phyloP scores from a whole-genome alignment of 2,113 vertebrate species.

The Rhynchopsitta pachyrhyncha region DNA sequence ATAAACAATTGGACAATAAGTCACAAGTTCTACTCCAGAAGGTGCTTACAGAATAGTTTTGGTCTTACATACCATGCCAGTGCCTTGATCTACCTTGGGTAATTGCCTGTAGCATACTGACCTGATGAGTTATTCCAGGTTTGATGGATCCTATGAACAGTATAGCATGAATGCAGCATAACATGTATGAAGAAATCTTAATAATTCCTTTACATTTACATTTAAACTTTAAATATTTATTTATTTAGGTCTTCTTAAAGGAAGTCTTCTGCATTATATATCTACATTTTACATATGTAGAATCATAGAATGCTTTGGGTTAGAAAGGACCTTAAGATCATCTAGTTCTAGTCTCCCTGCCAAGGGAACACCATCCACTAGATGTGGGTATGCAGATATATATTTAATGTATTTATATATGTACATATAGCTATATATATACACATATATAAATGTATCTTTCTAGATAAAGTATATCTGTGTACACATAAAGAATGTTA shows the following conservation, averaged over 20 bases:
- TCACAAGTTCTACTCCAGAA: not conserved
- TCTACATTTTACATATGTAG: too few species aligned
- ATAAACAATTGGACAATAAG: not conserved
- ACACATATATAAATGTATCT: not conserved
- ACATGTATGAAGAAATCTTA: not conserved
- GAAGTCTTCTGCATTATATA: too few species aligned
- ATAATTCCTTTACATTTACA: too few species aligned
- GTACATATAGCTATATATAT: not conserved
- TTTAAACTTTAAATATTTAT: too few species aligned
- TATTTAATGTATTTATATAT: not conserved
- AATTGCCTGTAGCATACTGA: not conserved
- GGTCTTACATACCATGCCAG: accelerated
- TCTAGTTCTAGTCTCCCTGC: not conserved
- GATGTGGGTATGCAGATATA: not conserved
- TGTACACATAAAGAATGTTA: not conserved
- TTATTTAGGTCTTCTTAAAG: too few species aligned
- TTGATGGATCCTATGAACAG: not conserved
- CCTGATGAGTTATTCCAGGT: not conserved
- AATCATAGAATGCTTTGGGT: not conserved
- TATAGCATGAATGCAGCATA: not conserved
- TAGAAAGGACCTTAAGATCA: not conserved
- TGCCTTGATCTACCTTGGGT: not conserved
- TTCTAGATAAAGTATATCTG: not conserved
- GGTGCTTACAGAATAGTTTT: not conserved
- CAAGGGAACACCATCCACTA: not conserved